Percentiles rank a stretch among this genome's conserved stretches.
These are phyloP conservation scores for Stegastes partitus DNA, from an alignment of 2,113 vertebrate species.

Conservation along the genomic window DNA sequence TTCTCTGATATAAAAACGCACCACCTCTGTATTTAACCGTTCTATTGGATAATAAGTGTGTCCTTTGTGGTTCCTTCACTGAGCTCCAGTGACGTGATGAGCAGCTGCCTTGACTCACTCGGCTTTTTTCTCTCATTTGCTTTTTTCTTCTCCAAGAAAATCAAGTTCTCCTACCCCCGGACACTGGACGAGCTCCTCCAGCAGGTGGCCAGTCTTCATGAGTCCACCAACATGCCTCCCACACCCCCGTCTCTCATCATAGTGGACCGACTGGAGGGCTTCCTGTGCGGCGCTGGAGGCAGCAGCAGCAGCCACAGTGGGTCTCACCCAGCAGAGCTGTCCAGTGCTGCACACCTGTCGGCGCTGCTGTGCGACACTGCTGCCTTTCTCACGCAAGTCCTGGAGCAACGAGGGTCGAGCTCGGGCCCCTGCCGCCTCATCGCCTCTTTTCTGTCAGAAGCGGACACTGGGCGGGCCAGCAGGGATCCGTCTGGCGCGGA, in stretches of 20 bases:
- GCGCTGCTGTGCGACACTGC: slow-evolving; percentile 82
- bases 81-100: too few relatives aligned
- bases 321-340: slow-evolving; percentile 50
- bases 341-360: slow-evolving; percentile 69
- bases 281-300: slow-evolving; percentile 37
- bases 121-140: not conserved
- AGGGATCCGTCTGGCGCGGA: slow-evolving; percentile 50
- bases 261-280: slow-evolving; percentile 80
- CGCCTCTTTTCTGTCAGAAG: slow-evolving; percentile 70
- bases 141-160: slow-evolving; percentile 70
- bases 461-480: not conserved
- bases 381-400: slow-evolving; percentile 73
- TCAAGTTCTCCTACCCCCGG: slow-evolving; percentile 82
- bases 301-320: slow-evolving; percentile 21
- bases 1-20: too few relatives aligned
- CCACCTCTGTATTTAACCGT: too few relatives aligned
- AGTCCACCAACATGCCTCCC: slow-evolving; percentile 50
- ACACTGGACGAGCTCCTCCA: slow-evolving; percentile 79
- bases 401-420: slow-evolving; percentile 26
- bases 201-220: slow-evolving; percentile 82
- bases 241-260: slow-evolving; percentile 78
- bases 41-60: too few relatives aligned
- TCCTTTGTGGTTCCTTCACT: too few relatives aligned
- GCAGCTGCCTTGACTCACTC: too few relatives aligned
- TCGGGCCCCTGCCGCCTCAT: slow-evolving; percentile 75